Percentiles rank a stretch among this genome's conserved stretches.
phyloP scores from a whole-genome alignment of 1,140 invertebrate species.

The Drosophila insularis region DNA sequence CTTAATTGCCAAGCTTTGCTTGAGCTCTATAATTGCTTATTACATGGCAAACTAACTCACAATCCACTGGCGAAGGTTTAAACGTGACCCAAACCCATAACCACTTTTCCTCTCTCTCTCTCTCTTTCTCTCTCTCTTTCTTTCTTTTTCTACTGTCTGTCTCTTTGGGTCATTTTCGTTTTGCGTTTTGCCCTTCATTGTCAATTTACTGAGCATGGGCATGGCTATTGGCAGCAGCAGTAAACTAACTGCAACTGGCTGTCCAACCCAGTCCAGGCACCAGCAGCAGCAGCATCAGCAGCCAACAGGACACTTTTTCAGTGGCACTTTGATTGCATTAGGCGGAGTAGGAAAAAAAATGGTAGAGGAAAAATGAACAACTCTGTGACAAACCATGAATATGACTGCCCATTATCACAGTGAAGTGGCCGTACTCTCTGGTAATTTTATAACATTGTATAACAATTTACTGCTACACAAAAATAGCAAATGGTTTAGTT shows the following conservation, averaged over 20 bases:
- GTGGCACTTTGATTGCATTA: conserved; percentile 59
- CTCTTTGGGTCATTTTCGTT: neutral
- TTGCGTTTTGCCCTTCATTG: conserved; percentile 43
- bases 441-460: conserved; percentile 8
- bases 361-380: conserved; percentile 14
- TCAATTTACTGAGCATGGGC: conserved; percentile 50
- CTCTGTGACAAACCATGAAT: neutral
- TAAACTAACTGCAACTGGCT: conserved; percentile 8
- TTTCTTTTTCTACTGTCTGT: neutral
- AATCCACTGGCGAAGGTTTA: conserved; percentile 25
- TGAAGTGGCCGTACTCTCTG: conserved; percentile 14
- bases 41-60: conserved; percentile 70
- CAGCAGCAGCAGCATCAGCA: conserved; percentile 7
- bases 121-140: neutral
- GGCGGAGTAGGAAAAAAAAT: conserved; percentile 29
- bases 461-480: neutral
- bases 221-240: conserved; percentile 24
- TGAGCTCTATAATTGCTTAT: conserved; percentile 64
- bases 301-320: conserved; percentile 23
- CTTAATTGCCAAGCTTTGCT: conserved; percentile 59
- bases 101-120: neutral
- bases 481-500: neutral
- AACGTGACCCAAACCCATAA: conserved; percentile 4
- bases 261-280: conserved; percentile 1
- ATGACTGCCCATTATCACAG: conserved; percentile 21